Evolutionary conservation across 2,888 invertebrate genomes (phyloP).

Genomic region (Machimus atricapillus): DNA sequence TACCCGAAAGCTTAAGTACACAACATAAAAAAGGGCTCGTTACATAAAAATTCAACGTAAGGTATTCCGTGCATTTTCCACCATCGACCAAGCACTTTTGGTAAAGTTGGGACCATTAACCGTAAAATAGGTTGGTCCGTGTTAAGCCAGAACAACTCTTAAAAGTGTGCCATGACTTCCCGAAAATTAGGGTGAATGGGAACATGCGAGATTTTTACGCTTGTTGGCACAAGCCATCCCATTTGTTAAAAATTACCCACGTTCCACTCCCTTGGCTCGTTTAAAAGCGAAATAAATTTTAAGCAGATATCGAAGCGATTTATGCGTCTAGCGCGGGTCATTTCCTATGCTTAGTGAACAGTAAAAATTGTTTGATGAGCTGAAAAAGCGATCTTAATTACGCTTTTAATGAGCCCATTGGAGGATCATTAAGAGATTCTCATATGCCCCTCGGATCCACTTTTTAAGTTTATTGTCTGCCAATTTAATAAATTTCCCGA

Average conservation of each 20-base stretch:
- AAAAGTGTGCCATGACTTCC: not conserved
- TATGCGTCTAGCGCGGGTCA: not conserved
- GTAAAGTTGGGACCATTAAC: not conserved
- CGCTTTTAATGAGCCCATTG: not conserved
- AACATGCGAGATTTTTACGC: not conserved
- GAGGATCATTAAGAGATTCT: not conserved
- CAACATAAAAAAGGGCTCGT: not conserved
- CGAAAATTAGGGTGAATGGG: not conserved
- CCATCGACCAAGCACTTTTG: not conserved
- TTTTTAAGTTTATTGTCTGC: not conserved
- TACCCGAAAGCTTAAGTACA: not conserved
- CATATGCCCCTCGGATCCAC: not conserved
- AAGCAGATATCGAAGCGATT: not conserved
- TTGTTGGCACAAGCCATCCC: not conserved
- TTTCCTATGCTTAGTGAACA: not conserved
- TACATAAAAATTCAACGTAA: not conserved
- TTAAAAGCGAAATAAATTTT: not conserved
- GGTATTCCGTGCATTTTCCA: not conserved
- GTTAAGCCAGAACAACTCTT: not conserved
- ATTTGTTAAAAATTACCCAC: not conserved
- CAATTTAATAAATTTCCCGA: not conserved
- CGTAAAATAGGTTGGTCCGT: not conserved
- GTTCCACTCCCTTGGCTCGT: not conserved
- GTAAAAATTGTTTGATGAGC: slow-evolving; percentile 2
- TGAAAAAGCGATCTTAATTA: slow-evolving; percentile 11